Percentiles rank a stretch among this genome's conserved stretches.
These are phyloP conservation scores for Pelmatolapia mariae DNA, from an alignment of 2,113 vertebrate genomes.

Conservation along the genomic window DNA sequence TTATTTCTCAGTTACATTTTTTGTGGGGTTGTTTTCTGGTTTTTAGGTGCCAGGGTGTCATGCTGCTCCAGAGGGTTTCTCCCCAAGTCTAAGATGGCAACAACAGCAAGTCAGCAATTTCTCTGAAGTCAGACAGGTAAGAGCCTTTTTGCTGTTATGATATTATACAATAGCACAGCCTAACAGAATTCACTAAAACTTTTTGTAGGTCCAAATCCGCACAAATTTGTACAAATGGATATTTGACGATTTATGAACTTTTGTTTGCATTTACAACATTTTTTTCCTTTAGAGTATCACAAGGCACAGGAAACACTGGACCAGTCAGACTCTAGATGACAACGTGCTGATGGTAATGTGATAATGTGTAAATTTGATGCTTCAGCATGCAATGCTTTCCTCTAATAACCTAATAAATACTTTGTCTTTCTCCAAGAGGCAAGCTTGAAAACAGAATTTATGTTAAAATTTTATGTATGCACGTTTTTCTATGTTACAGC, in stretches of 20 bases:
- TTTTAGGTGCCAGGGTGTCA: constrained; percentile 83
- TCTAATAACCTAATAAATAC: not conserved
- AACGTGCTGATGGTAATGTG: constrained; percentile 81
- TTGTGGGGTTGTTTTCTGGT: not conserved
- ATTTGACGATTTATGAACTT: not conserved
- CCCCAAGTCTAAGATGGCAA: constrained; percentile 88
- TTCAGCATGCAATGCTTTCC: not conserved
- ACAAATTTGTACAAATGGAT: not conserved
- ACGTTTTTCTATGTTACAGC: constrained; percentile 60
- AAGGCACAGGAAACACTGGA: constrained; percentile 88
- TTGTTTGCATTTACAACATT: not conserved
- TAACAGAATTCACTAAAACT: not conserved
- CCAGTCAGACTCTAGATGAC: constrained; percentile 83
- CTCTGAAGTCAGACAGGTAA: constrained; percentile 70
- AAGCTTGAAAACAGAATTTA: not conserved
- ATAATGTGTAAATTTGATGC: not conserved
- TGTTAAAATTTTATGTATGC: not conserved
- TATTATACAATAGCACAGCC: not conserved
- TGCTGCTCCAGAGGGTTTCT: constrained; percentile 87
- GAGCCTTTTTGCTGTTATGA: not conserved
- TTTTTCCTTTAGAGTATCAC: constrained; percentile 79
- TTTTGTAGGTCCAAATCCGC: not conserved
- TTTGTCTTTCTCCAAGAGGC: not conserved
- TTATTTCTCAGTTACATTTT: not conserved
- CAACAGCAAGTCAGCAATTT: constrained; percentile 89